These are phyloP conservation scores for Passerina amoena DNA, from an alignment of 2,113 vertebrate genomes.

Conservation along the genomic window DNA sequence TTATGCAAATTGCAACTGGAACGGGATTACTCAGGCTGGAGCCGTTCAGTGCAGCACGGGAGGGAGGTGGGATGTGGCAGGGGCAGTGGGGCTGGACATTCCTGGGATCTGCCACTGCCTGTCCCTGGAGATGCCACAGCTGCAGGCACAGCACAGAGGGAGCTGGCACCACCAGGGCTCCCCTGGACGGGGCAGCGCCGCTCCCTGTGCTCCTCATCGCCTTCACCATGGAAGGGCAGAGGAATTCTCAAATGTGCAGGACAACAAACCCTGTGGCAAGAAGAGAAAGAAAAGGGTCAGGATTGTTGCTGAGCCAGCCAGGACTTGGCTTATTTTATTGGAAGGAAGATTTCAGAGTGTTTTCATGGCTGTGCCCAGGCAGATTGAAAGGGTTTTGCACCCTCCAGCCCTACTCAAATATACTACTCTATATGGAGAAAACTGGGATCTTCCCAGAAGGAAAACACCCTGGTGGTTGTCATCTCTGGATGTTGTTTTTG, in stretches of 20 bases:
- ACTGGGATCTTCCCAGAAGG: neutral
- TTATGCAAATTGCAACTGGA: slow-evolving; percentile 60
- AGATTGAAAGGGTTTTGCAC: neutral
- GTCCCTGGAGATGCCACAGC: neutral
- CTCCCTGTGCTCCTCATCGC: neutral
- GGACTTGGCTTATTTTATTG: neutral
- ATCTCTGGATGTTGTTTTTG: neutral
- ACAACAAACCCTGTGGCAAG: neutral
- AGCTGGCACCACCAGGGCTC: neutral
- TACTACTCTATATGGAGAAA: neutral
- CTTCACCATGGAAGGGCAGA: neutral
- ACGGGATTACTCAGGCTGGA: slow-evolving; percentile 46
- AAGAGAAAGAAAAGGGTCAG: neutral
- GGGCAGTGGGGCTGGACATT: neutral
- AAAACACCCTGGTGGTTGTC: neutral
- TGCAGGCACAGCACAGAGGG: neutral
- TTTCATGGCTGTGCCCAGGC: neutral
- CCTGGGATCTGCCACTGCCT: slow-evolving; percentile 24
- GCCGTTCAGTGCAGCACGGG: neutral
- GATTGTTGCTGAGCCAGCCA: neutral
- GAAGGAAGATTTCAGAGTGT: neutral
- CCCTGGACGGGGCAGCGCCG: neutral
- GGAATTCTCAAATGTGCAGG: neutral
- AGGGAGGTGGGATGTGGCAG: neutral
- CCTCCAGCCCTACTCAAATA: neutral